Conservation (phyloP, 2,888 invertebrate species). For the Epinotia ramella region DNA sequence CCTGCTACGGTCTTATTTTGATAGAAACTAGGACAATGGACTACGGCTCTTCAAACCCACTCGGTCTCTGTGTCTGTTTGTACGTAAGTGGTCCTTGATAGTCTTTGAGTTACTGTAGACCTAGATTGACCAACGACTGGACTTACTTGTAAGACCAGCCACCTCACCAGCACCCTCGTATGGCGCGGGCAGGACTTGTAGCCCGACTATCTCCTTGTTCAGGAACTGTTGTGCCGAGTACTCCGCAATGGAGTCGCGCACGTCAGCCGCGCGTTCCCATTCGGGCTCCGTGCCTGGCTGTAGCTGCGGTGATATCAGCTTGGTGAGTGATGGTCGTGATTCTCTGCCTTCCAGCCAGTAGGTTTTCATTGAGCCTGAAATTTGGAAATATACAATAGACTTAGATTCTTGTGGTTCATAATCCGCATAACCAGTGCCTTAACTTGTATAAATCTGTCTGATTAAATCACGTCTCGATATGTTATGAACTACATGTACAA, state of each 20-base stretch:
- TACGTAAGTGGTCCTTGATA: too few relatives aligned
- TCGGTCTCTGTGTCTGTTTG: too few relatives aligned
- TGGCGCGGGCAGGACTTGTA: constrained; percentile 56
- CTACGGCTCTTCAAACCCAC: too few relatives aligned
- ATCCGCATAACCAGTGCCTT: too few relatives aligned
- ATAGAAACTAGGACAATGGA: too few relatives aligned
- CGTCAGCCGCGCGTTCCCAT: constrained; percentile 79
- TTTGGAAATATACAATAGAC: too few relatives aligned
- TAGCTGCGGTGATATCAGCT: constrained; percentile 75
- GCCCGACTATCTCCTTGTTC: constrained; percentile 60
- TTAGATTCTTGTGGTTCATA: too few relatives aligned
- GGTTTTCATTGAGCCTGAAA: constrained; percentile 92
- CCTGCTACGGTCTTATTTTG: too few relatives aligned
- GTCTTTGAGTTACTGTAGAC: not conserved
- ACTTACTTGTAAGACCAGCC: constrained; percentile 50
- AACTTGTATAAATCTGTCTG: too few relatives aligned
- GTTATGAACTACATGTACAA: too few relatives aligned
- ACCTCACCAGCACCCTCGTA: constrained; percentile 65
- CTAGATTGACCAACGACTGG: not conserved
- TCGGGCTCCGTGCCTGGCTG: constrained; percentile 74
- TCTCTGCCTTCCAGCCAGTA: constrained; percentile 93
- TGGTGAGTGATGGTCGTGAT: constrained; percentile 84
- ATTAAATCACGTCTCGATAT: too few relatives aligned
- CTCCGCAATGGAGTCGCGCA: constrained; percentile 77
- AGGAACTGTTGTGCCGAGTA: constrained; percentile 72